Evolutionary conservation across 2,888 invertebrate genomes (phyloP).

Genomic region (Pyrrhia umbra): DNA sequence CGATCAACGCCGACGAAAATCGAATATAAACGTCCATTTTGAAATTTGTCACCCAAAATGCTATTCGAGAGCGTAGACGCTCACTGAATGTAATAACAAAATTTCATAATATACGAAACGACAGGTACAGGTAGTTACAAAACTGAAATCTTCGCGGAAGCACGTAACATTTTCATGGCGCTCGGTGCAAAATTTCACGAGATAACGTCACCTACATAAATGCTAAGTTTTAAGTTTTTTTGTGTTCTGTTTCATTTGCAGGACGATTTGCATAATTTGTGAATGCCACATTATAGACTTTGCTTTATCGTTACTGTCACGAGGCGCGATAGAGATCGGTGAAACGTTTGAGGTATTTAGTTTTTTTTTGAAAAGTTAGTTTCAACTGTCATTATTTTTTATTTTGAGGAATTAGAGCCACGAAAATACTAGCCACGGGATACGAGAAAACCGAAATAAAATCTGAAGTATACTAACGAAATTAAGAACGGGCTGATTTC

Average conservation of each 20-base stretch:
- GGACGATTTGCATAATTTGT: constrained; percentile 46
- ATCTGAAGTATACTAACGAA: too few species aligned
- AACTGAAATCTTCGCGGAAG: constrained; percentile 69
- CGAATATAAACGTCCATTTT: constrained; percentile 50
- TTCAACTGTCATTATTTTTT: too few species aligned
- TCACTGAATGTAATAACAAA: constrained; percentile 56
- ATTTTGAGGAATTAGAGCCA: too few species aligned
- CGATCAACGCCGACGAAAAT: constrained; percentile 40
- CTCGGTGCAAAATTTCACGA: constrained; percentile 71
- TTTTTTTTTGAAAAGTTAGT: constrained; percentile 1
- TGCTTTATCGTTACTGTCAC: constrained; percentile 28
- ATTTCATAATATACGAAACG: constrained; percentile 67
- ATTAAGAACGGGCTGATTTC: too few species aligned
- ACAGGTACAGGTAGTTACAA: constrained; percentile 71
- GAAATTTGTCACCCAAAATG: constrained; percentile 58
- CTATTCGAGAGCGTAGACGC: constrained; percentile 48
- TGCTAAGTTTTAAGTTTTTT: constrained; percentile 66
- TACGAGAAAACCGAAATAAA: too few species aligned
- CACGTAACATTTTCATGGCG: constrained; percentile 76
- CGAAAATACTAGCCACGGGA: too few species aligned
- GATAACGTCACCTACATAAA: constrained; percentile 69
- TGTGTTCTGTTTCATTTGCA: constrained; percentile 47
- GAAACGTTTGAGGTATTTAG: constrained; percentile 15
- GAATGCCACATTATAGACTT: constrained; percentile 30
- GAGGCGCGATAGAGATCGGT: constrained; percentile 4